Evolutionary conservation across 1,140 invertebrate species (phyloP).

Genomic region (Apis cerana): DNA sequence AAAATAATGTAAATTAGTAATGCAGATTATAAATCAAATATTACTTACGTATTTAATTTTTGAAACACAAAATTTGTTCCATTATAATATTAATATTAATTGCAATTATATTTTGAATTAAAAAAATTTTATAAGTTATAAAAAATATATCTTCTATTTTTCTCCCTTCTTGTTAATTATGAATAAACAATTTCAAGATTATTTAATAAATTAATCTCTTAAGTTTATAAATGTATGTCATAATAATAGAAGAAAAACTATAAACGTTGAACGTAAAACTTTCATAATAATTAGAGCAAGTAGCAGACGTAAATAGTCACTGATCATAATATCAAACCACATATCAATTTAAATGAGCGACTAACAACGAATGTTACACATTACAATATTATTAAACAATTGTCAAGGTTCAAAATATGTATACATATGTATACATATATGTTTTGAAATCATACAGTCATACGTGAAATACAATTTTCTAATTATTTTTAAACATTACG

Average conservation of each 20-base stretch:
- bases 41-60: neutral
- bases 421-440: neutral
- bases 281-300: conserved; percentile 16
- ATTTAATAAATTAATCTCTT: neutral
- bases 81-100: neutral
- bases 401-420: neutral
- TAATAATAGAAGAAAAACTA: neutral
- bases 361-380: neutral
- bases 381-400: neutral
- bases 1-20: neutral
- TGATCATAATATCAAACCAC: conserved; percentile 9
- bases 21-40: neutral
- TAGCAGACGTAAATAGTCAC: neutral
- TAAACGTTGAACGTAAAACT: neutral
- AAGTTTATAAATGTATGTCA: neutral
- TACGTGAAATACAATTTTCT: neutral
- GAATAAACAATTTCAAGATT: neutral
- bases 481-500: neutral
- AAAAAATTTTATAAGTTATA: too few relatives aligned
- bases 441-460: neutral
- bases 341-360: neutral
- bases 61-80: neutral
- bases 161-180: neutral
- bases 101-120: neutral
- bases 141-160: too few relatives aligned